Conservation (phyloP, 1,140 invertebrate species). For the Oedothorax gibbosus region DNA sequence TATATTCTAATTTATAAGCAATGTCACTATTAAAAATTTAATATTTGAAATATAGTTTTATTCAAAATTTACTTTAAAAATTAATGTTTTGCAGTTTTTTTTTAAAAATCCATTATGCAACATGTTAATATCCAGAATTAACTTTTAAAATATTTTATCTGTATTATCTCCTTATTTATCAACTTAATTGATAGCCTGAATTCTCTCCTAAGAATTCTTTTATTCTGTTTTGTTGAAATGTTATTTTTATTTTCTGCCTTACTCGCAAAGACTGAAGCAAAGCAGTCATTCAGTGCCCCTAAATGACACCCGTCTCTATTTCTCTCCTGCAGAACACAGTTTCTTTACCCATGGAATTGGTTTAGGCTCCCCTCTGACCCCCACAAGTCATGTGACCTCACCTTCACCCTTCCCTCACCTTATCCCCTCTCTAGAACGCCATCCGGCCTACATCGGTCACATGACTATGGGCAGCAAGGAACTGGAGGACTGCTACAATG, state of each 20-base stretch:
- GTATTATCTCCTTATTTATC: neutral
- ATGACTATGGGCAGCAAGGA: constrained; percentile 56
- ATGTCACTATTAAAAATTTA: too few species aligned
- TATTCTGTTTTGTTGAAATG: neutral
- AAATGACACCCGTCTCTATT: constrained; percentile 51
- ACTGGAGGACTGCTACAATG: constrained; percentile 40
- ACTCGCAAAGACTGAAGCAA: neutral
- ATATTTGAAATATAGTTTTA: too few species aligned
- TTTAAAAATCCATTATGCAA: too few species aligned
- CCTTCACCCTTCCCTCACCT: constrained; percentile 56
- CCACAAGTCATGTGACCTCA: constrained; percentile 57
- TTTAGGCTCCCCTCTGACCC: constrained; percentile 60
- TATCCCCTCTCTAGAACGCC: constrained; percentile 58
- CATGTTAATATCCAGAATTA: neutral
- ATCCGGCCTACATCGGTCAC: constrained; percentile 53
- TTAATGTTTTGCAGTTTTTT: too few species aligned
- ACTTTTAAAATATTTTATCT: neutral
- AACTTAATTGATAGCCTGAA: constrained; percentile 35
- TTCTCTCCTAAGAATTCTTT: constrained; percentile 23
- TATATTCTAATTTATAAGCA: too few species aligned
- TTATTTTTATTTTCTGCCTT: constrained; percentile 24
- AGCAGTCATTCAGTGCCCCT: neutral
- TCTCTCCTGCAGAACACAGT: constrained; percentile 59
- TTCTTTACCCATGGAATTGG: constrained; percentile 59
- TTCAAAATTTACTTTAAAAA: too few species aligned